Base-by-base conservation (phyloP, 2,888 invertebrate genomes). In the Proisotoma minuta region DNA sequence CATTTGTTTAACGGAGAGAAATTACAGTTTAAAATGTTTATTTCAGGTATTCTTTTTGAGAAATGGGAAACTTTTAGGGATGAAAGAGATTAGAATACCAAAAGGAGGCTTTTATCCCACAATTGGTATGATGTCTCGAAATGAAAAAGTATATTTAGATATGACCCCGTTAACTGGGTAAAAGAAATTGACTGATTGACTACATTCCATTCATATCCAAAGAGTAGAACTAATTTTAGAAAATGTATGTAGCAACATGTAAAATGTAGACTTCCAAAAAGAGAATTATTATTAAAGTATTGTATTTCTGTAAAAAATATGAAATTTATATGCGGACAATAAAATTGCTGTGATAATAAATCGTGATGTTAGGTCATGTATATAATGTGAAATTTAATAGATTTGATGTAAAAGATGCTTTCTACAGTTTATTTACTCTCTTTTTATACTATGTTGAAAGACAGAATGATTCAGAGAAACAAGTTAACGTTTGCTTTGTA, bases 81-180 rank as follows among this genome's bases (percentile, higher is more conserved):
- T 78, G 49, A 78, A 79, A 65, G 78, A 80, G 69, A 78, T 80
- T n/a, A 74, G 76, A 56, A 79, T 82, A 64, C 81, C 82, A 5
- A 78, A 78, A 70, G 81, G 81, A 52, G 82, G 81, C 2, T 81
- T 81, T 75, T 81, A 77, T 68, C 81, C 82, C 1, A 81, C 81
- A 5, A 77, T 82, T 18, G 82, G 81, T 64, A 81, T 82, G 81
- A 74, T 81, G 64, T 81, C 81, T 75, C 76, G 77, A 68, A 78
- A 79, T 68, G 82, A 82, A 74, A 79, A 80, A 70, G 81, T 82
- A 5, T 75, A 78, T 62, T 81, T 81, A 20, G 81, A 82, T 72
- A 75, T 82, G 20, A 77, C 78, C 66, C 82, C 82, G 8, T 73
- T 81, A 27, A 79, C 81, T 20, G 81, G 81, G 68, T 81, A 75